Conservation (phyloP, 2,113 vertebrate species). For the Burhinus bistriatus region DNA sequence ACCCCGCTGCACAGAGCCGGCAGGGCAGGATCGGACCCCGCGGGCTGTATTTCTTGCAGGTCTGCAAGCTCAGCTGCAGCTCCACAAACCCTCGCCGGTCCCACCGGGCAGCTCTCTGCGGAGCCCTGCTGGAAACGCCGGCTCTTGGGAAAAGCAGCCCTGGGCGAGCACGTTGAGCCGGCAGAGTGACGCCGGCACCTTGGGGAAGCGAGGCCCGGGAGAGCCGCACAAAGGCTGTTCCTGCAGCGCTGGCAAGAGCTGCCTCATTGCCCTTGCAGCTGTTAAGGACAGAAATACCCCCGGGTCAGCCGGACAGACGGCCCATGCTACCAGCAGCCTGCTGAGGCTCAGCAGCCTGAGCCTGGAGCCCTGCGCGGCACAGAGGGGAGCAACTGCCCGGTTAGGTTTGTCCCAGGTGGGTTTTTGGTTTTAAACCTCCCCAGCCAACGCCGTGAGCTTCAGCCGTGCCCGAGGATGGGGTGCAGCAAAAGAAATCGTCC, state of each 20-base stretch:
- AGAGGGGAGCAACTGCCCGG: background rate
- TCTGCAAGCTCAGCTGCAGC: too few relatives aligned
- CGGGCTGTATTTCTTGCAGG: background rate
- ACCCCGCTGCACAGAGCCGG: background rate
- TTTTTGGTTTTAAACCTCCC: background rate
- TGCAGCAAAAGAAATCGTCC: background rate
- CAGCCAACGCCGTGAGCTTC: rapidly evolving
- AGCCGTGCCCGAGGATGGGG: background rate
- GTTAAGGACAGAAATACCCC: background rate
- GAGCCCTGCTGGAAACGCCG: rapidly evolving
- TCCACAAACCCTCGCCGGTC: rapidly evolving
- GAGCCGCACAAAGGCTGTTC: background rate
- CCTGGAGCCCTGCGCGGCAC: background rate
- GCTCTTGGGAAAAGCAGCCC: background rate
- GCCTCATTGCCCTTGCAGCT: background rate
- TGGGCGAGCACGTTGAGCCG: rapidly evolving
- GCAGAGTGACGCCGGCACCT: background rate
- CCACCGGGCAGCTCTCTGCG: rapidly evolving
- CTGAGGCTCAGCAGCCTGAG: background rate
- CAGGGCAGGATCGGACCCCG: background rate
- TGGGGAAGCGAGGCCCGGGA: background rate
- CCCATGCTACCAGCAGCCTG: background rate
- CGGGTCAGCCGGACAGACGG: background rate
- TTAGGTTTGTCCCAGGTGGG: background rate
- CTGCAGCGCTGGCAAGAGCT: background rate